phyloP scores from a whole-genome alignment of 2,113 vertebrate genomes.

The Speoplatyrhinus poulsoni region DNA sequence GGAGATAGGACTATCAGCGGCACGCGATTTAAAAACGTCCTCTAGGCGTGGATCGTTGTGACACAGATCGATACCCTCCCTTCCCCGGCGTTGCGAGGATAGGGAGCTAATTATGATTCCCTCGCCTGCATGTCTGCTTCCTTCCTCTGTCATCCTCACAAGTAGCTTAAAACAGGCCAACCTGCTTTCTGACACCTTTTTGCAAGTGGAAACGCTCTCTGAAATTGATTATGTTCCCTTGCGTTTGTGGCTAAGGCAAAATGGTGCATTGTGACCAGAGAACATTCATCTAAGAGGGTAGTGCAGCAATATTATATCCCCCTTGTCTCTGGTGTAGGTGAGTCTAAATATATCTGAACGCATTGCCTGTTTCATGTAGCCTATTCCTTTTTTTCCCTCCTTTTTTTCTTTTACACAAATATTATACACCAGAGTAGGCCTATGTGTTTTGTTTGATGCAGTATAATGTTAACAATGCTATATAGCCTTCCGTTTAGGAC shows the following conservation, averaged over 20 bases:
- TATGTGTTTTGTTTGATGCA: too few relatives aligned
- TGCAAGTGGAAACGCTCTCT: conserved; percentile 23
- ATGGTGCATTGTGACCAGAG: conserved; percentile 19
- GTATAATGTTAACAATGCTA: background rate
- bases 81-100: conserved; percentile 29
- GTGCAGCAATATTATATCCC: background rate
- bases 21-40: background rate
- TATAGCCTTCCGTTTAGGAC: background rate
- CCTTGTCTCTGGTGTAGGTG: conserved; percentile 2
- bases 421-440: too few relatives aligned
- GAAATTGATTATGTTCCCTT: conserved; percentile 42
- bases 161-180: conserved; percentile 55
- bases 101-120: conserved; percentile 52
- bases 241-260: conserved; percentile 26
- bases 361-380: background rate
- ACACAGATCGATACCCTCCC: conserved; percentile 46
- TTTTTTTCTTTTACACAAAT: too few relatives aligned
- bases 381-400: background rate
- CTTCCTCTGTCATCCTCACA: conserved; percentile 39
- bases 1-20: conserved; percentile 3
- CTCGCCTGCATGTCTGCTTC: conserved; percentile 14
- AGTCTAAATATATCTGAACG: conserved; percentile 1
- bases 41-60: conserved; percentile 15
- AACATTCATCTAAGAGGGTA: conserved; percentile 16
- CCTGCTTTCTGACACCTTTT: conserved; percentile 34